Base-by-base conservation (phyloP, 2,113 vertebrate species). In the Calyptomena viridis region DNA sequence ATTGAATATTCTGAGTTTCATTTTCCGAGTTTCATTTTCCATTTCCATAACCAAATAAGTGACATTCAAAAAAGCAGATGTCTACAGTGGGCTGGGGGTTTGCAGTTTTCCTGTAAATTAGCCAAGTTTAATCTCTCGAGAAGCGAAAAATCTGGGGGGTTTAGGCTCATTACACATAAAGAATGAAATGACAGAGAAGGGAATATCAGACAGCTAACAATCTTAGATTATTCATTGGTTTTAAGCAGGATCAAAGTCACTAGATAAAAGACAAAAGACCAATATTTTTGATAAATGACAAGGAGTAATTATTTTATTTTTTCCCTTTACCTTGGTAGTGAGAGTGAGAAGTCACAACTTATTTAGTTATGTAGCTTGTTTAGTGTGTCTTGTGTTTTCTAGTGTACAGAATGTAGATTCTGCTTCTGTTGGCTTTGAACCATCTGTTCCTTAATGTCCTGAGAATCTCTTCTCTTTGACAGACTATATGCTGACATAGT, bases 61-160 rank as follows among this genome's bases (percentile, higher is more conserved):
- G 28, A 16, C 50, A 5, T 39, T 62, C 75, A 75, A 82, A 28
- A 62, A 58, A 80, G 24, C 14, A 80, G 27, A 60, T 73, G 18
- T 2, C 18, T 52, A 14, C 6, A 7, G 12, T 5, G 7, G 9
- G 15, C 16, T 17, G 66, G 8, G 2, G 3, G 28, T 84, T 75
- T 80, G 44, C 21, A 59, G 15, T 40, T 85, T 84, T 69, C 4
- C 17, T 53, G 16, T 25, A 52, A n/a, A 10, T 44, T 44, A 66
- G 4, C 6, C 5, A 67, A 47, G 15, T 72, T 79, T 59, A 75
- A 17, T 14, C 23, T 81, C 84, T 52, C 15, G 25, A 4, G 3
- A 75, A 72, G 19, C 13, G 13, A 73, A 58, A 69, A 69, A 44
- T 16, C 6, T 49, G 4, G 2, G 1, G 0, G 0, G 3, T 60